Base-by-base conservation (phyloP, 2,113 vertebrate species). In the Geococcyx californianus region DNA sequence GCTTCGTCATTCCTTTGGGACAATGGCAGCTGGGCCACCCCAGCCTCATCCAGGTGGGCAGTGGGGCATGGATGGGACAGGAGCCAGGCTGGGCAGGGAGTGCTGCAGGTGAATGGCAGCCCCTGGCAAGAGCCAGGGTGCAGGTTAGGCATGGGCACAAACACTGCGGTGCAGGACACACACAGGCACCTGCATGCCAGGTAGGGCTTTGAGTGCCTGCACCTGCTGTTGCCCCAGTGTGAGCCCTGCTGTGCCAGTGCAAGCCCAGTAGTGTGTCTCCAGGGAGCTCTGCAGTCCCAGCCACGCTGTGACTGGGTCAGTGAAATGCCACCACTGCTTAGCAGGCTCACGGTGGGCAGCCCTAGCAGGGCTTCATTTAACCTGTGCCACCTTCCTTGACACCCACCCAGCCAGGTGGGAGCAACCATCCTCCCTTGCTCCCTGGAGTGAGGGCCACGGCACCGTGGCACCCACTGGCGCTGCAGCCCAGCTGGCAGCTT, bases 281-380 rank as follows among this genome's bases (percentile, higher is more conserved):
- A 4, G 73, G 47, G 21, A 13, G 9, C 58, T 87, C 25, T 31
- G 74, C 68, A 20, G 5, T 36, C 29, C 47, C 16, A 19, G 34
- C 77, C 31, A 1, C 14, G 36, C 62, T 0, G 0, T 63, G 73
- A 47, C 36, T 14, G 49, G 6, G 25, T 34, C 29, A 3, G 62
- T 13, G 73, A 24, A 13, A 8, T 2, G 17, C 4, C 25, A 8
- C 33, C 8, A 16, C 67, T 12, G 3, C 1, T 1, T 28, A 19
- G 36, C 44, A 19, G 38, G 31, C 11, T 40, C 24, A 10, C 24
- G 3, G 1, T 6, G 1, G 52, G 51, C 40, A 31, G 33, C 77
- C 15, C 51, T 11, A 11, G 51, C 33, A 18, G 62, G 25, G 33
- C 20, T 36, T 13, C 13, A 13, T 42, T 55, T 45, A 31, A 15